Conservation (phyloP, 2,797 vertebrate species). For the Crypturellus tataupa region DNA sequence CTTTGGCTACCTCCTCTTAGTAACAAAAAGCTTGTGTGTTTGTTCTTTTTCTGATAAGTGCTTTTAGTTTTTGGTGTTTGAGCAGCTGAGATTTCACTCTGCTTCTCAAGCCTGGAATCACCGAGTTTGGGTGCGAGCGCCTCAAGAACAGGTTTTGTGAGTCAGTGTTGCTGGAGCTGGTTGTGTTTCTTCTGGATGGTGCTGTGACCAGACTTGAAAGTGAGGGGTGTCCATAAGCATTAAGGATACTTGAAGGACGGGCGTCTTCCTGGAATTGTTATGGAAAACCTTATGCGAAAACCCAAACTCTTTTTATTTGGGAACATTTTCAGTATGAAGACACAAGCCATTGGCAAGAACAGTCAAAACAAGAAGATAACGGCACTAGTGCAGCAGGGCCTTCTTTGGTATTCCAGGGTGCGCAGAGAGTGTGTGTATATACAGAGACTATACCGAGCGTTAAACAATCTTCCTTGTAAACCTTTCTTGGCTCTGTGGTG, state of each 20-base stretch:
- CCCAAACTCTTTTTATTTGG: not conserved
- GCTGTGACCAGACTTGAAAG: not conserved
- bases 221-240: not conserved
- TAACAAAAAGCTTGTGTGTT: not conserved
- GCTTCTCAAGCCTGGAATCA: not conserved
- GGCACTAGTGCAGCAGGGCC: not conserved
- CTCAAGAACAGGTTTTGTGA: not conserved
- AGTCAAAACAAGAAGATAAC: not conserved
- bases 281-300: not conserved
- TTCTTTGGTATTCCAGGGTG: not conserved
- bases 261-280: not conserved
- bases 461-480: not conserved
- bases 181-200: not conserved
- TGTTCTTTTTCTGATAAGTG: not conserved
- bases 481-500: not conserved
- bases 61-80: not conserved
- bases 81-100: not conserved
- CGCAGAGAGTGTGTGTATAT: not conserved
- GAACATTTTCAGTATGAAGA: not conserved
- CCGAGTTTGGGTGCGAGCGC: not conserved
- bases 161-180: not conserved
- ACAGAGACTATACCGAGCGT: not conserved
- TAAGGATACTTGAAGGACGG: not conserved
- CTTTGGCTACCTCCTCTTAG: not conserved
- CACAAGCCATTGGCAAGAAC: not conserved